Evolutionary conservation across 2,113 vertebrate species (phyloP).

Genomic region (Tautogolabrus adspersus): DNA sequence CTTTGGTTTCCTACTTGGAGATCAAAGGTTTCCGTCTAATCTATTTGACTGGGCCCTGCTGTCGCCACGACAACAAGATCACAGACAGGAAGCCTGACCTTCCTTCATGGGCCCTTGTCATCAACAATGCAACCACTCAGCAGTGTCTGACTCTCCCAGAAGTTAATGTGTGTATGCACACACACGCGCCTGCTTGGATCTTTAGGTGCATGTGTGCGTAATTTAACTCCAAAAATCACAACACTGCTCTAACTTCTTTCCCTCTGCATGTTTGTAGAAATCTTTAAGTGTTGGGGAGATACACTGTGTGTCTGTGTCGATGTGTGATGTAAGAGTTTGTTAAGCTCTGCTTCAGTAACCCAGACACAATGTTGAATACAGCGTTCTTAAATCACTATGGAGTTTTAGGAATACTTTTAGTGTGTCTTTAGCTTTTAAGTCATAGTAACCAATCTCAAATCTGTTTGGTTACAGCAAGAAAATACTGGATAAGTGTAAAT

Average conservation of each 20-base stretch:
- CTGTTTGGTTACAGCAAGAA: too few relatives aligned
- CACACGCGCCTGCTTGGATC: slow-evolving; percentile 28
- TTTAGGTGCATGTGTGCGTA: slow-evolving; percentile 28
- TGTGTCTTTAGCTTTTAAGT: too few relatives aligned
- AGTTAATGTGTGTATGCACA: slow-evolving; percentile 39
- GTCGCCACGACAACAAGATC: slow-evolving; percentile 77
- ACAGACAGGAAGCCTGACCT: slow-evolving; percentile 72
- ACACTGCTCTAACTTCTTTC: background rate
- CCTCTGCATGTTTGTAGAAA: slow-evolving; percentile 4
- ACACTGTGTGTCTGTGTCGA: slow-evolving; percentile 26
- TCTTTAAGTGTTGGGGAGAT: slow-evolving; percentile 1
- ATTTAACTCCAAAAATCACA: slow-evolving; percentile 33
- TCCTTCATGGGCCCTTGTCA: slow-evolving; percentile 71
- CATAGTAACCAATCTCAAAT: too few relatives aligned
- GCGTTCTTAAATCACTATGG: slow-evolving; percentile 28
- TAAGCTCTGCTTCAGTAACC: slow-evolving; percentile 55
- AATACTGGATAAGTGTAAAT: too few relatives aligned
- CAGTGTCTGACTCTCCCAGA: slow-evolving; percentile 55
- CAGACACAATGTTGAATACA: slow-evolving; percentile 58
- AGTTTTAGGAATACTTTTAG: background rate
- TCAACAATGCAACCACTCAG: slow-evolving; percentile 75
- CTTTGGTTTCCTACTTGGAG: slow-evolving; percentile 69
- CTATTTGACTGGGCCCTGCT: slow-evolving; percentile 58
- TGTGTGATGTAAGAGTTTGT: slow-evolving; percentile 30
- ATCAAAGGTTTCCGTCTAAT: slow-evolving; percentile 70